A percentile compares a stretch with the other conserved stretches of the same genome.
phyloP scores from a whole-genome alignment of 2,888 invertebrate species.

The Rhodophaea formosa region DNA sequence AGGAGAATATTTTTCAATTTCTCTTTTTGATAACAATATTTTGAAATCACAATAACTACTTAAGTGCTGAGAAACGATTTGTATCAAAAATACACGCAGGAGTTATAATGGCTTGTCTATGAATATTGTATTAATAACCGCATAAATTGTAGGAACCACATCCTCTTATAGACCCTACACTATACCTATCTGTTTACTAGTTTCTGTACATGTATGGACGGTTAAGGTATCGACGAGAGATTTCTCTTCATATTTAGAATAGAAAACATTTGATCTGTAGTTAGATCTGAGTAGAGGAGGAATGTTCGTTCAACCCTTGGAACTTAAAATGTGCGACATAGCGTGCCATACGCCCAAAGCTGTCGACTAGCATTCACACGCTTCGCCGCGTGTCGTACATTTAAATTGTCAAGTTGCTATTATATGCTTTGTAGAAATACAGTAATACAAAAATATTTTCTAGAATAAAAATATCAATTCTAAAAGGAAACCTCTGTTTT shows the following conservation, averaged over 20 bases:
- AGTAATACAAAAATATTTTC: slow-evolving; percentile 31
- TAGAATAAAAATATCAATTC: slow-evolving; percentile 30
- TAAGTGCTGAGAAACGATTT: neutral
- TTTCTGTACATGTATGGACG: slow-evolving; percentile 20
- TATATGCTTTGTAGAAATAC: slow-evolving; percentile 51
- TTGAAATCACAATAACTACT: neutral
- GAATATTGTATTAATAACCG: slow-evolving; percentile 16
- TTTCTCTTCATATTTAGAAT: slow-evolving; percentile 39
- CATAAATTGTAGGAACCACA: slow-evolving; percentile 15
- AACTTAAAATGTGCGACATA: slow-evolving; percentile 7
- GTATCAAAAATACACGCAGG: slow-evolving; percentile 1
- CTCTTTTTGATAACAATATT: neutral
- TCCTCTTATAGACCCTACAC: slow-evolving; percentile 11
- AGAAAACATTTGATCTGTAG: slow-evolving; percentile 44
- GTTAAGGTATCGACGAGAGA: slow-evolving; percentile 30
- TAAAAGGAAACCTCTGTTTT: slow-evolving; percentile 21
- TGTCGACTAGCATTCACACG: neutral
- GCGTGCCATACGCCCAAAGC: neutral
- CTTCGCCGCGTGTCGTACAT: neutral
- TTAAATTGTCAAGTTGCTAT: slow-evolving; percentile 18
- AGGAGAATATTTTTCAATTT: neutral
- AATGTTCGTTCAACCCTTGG: slow-evolving; percentile 18
- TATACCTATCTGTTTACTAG: neutral
- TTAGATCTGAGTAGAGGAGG: slow-evolving; percentile 40
- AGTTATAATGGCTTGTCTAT: slow-evolving; percentile 10